Conservation (phyloP, 2,797 vertebrate genomes). For the Argyrosomus regius region DNA sequence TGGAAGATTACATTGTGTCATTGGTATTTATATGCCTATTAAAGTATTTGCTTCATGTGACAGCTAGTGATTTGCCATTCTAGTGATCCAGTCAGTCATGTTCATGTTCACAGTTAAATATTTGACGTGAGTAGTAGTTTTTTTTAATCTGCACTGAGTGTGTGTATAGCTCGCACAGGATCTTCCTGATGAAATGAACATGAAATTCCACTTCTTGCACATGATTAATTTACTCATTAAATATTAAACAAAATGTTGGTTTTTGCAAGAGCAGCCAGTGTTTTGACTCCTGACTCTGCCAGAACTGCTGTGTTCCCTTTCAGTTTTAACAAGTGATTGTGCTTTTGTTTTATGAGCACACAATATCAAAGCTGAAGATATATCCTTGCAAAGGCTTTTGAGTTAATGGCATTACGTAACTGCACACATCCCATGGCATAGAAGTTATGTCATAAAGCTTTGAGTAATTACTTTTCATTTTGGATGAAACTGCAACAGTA, state of each 20-base stretch:
- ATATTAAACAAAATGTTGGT: slow-evolving; percentile 32
- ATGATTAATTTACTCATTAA: slow-evolving; percentile 35
- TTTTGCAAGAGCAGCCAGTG: not conserved
- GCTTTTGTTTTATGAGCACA: slow-evolving; percentile 31
- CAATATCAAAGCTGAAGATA: slow-evolving; percentile 47
- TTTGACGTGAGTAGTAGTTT: slow-evolving; percentile 11
- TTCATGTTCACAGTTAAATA: slow-evolving; percentile 8
- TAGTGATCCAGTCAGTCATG: slow-evolving; percentile 3
- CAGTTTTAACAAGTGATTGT: not conserved
- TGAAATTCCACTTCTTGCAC: slow-evolving; percentile 31
- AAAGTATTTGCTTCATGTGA: not conserved
- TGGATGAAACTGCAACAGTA: slow-evolving; percentile 49
- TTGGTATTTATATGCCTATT: not conserved
- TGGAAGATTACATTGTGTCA: not conserved
- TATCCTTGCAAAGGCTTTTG: slow-evolving; percentile 43
- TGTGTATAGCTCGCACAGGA: not conserved
- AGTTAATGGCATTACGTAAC: slow-evolving; percentile 74
- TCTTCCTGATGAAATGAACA: slow-evolving; percentile 55
- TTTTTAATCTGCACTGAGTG: not conserved
- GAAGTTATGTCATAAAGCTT: slow-evolving; percentile 79
- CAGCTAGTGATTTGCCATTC: slow-evolving; percentile 9
- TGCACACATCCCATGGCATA: slow-evolving; percentile 44
- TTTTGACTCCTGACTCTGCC: not conserved
- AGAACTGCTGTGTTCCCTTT: not conserved
- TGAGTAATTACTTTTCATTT: slow-evolving; percentile 77